Conservation (phyloP, 2,797 vertebrate species). For the Poecilia gillii region DNA sequence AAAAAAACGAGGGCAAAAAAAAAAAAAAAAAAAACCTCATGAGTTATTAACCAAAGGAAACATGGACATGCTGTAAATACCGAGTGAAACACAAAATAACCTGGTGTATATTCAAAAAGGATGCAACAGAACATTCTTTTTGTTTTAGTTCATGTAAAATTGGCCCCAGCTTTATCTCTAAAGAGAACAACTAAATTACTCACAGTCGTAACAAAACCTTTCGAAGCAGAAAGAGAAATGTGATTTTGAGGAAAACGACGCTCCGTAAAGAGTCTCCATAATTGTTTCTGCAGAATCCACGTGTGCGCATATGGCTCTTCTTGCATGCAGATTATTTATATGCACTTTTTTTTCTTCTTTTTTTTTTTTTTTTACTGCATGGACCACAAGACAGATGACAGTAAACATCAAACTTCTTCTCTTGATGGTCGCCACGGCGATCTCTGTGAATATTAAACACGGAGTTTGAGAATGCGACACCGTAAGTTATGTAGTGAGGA, state of each 20-base stretch:
- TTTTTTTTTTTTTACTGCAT: constrained; percentile 19
- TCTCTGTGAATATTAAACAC: constrained; percentile 49
- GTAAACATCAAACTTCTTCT: constrained; percentile 56
- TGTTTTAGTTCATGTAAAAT: not conserved
- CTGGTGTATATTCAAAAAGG: not conserved
- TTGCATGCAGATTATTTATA: constrained; percentile 39
- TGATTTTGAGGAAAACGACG: not conserved
- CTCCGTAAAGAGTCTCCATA: not conserved
- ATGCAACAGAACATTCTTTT: not conserved
- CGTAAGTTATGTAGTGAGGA: constrained; percentile 57
- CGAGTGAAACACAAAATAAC: not conserved
- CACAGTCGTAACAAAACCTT: not conserved
- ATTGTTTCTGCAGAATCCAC: constrained; percentile 11
- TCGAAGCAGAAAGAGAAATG: not conserved
- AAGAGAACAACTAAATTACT: not conserved
- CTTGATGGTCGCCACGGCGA: constrained; percentile 32
- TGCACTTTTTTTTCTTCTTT: not conserved
- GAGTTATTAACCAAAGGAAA: not conserved
- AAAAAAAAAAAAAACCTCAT: no score
- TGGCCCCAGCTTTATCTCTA: not conserved
- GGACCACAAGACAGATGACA: constrained; percentile 46
- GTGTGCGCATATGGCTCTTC: constrained; percentile 15
- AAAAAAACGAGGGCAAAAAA: not conserved
- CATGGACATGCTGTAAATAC: not conserved
- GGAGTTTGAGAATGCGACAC: constrained; percentile 54